Percentiles rank a stretch among this genome's conserved stretches.
Evolutionary conservation across 2,888 invertebrate genomes (phyloP).

Genomic region (Drosophila antonietae): DNA sequence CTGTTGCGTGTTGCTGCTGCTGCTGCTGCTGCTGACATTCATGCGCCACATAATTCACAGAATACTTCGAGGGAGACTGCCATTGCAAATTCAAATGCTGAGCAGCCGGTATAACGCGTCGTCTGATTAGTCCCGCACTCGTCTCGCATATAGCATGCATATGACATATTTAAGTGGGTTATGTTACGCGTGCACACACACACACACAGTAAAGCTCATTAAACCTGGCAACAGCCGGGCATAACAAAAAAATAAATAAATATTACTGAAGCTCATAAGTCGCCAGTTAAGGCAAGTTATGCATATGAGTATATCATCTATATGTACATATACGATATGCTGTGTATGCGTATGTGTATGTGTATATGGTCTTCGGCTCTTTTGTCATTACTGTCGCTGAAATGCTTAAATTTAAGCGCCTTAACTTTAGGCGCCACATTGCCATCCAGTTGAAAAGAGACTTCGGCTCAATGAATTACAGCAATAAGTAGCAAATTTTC

Average conservation of each 20-base stretch:
- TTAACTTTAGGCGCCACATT: slow-evolving; percentile 52
- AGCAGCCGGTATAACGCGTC: slow-evolving; percentile 52
- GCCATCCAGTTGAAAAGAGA: slow-evolving; percentile 35
- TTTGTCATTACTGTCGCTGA: slow-evolving; percentile 49
- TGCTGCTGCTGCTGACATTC: slow-evolving; percentile 76
- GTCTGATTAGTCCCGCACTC: slow-evolving; percentile 66
- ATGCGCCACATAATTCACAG: slow-evolving; percentile 78
- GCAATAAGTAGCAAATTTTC: slow-evolving; percentile 34
- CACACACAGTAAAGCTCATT: slow-evolving; percentile 38
- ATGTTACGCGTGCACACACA: slow-evolving; percentile 36
- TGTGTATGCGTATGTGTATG: not conserved
- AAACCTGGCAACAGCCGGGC: slow-evolving; percentile 35
- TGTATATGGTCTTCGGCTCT: slow-evolving; percentile 21
- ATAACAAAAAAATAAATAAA: slow-evolving; percentile 5
- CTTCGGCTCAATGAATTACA: slow-evolving; percentile 52
- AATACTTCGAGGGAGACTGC: slow-evolving; percentile 63
- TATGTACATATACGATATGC: slow-evolving; percentile 11
- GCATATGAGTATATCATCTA: slow-evolving; percentile 40
- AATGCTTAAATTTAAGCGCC: slow-evolving; percentile 55
- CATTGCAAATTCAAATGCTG: slow-evolving; percentile 77
- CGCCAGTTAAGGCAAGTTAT: slow-evolving; percentile 52
- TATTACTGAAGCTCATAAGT: slow-evolving; percentile 34
- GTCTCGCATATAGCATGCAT: slow-evolving; percentile 43
- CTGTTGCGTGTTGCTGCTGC: slow-evolving; percentile 53
- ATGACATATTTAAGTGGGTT: slow-evolving; percentile 79